These are phyloP conservation scores for Rhagologus leucostigma DNA, from an alignment of 2,113 vertebrate species.

Conservation along the genomic window DNA sequence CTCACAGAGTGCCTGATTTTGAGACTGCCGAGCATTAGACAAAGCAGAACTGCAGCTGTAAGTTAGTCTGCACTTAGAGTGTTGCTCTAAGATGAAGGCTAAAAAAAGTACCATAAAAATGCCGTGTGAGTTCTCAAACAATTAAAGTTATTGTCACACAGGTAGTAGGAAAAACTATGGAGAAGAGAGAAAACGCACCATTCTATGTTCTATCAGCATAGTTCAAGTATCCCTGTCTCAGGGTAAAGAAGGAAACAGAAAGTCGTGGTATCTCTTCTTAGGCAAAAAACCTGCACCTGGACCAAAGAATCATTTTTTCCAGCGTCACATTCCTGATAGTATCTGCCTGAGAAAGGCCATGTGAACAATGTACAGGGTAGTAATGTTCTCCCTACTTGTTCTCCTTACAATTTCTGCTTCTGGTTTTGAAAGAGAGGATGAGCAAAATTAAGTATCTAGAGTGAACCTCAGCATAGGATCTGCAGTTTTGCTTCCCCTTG, in stretches of 20 bases:
- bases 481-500: not conserved
- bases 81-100: not conserved
- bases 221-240: not conserved
- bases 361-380: not conserved
- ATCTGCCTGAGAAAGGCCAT: not conserved
- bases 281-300: not conserved
- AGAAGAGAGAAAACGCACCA: not conserved
- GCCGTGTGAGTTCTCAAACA: not conserved
- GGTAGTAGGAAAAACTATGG: not conserved
- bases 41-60: not conserved
- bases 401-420: not conserved
- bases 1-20: not conserved
- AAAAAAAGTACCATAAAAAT: not conserved
- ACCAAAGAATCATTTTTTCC: not conserved
- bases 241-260: not conserved
- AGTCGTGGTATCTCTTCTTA: not conserved
- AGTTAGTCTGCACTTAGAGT: not conserved
- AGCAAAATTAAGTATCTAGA: not conserved
- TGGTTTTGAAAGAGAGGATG: not conserved
- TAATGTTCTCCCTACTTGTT: not conserved
- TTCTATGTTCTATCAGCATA: not conserved
- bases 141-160: not conserved
- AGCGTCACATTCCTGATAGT: not conserved
- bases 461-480: not conserved
- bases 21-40: not conserved